Percentiles rank a stretch among this genome's conserved stretches.
phyloP scores from a whole-genome alignment of 2,888 invertebrate genomes.

The Crematogaster levior region DNA sequence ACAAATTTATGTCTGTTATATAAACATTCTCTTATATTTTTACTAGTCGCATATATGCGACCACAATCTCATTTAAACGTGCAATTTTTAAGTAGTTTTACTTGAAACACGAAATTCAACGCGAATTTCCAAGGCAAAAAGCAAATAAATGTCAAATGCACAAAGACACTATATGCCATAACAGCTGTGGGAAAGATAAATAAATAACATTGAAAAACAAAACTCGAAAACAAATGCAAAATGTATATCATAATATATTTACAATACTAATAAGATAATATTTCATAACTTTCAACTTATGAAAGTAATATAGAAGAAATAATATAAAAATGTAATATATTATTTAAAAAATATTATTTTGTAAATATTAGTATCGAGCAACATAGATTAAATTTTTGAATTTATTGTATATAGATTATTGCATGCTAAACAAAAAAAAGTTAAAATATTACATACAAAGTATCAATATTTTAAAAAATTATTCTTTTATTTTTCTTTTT shows the following conservation, averaged over 20 bases:
- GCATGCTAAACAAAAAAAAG: too few species aligned
- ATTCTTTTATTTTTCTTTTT: too few species aligned
- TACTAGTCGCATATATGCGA: background rate
- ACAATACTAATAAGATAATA: background rate
- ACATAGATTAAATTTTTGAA: too few species aligned
- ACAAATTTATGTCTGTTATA: background rate
- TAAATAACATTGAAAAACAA: constrained; percentile 10
- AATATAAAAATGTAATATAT: too few species aligned
- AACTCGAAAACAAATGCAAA: background rate
- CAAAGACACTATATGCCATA: constrained; percentile 48
- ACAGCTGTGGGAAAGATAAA: background rate
- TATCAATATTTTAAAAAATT: too few species aligned
- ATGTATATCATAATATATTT: background rate
- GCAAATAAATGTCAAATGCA: constrained; percentile 26
- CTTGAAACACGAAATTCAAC: background rate
- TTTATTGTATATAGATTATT: too few species aligned
- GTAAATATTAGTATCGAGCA: too few species aligned
- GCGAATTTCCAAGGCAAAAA: background rate
- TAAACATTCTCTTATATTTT: background rate
- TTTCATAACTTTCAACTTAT: too few species aligned
- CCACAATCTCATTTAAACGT: constrained; percentile 17
- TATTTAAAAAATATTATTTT: too few species aligned
- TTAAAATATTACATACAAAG: too few species aligned
- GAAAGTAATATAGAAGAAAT: too few species aligned
- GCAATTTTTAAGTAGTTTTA: constrained; percentile 8